Conservation (phyloP, 1,140 invertebrate genomes). For the Drosophila sucinea region DNA sequence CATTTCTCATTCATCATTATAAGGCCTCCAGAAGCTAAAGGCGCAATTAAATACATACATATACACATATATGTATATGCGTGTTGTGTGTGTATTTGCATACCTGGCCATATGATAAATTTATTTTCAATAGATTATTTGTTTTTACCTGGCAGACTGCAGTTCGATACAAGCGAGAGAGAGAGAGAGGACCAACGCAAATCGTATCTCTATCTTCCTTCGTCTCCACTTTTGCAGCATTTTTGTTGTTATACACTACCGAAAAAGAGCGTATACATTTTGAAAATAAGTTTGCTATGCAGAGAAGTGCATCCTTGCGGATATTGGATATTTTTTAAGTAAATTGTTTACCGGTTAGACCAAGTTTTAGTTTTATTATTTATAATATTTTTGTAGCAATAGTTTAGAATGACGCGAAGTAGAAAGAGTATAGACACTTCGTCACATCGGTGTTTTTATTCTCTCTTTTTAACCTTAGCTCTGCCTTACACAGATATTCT, state of each 20-base stretch:
- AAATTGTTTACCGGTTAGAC: too few relatives aligned
- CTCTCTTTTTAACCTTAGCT: slow-evolving; percentile 69
- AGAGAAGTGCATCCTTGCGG: not conserved
- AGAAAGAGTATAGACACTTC: not conserved
- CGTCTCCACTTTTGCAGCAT: slow-evolving; percentile 47
- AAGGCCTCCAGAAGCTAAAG: slow-evolving; percentile 28
- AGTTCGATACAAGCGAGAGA: slow-evolving; percentile 35
- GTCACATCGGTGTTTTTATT: not conserved
- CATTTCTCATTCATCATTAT: slow-evolving; percentile 48
- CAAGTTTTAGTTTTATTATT: too few relatives aligned
- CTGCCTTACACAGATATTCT: slow-evolving; percentile 42
- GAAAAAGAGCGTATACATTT: not conserved
- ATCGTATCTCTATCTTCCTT: slow-evolving; percentile 41
- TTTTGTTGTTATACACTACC: not conserved
- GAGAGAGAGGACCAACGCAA: slow-evolving; percentile 38
- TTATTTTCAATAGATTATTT: slow-evolving; percentile 56
- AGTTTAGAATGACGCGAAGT: not conserved
- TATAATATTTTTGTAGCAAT: not conserved
- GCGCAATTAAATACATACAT: slow-evolving; percentile 50
- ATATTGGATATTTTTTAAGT: too few relatives aligned
- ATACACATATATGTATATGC: slow-evolving; percentile 20
- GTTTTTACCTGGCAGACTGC: slow-evolving; percentile 32
- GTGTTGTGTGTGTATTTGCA: slow-evolving; percentile 22
- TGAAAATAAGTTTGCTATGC: not conserved
- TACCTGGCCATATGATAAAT: slow-evolving; percentile 49